A percentile compares a stretch with the other conserved stretches of the same genome.
phyloP scores from a whole-genome alignment of 2,113 vertebrate species.

The Odobenus rosmarus region DNA sequence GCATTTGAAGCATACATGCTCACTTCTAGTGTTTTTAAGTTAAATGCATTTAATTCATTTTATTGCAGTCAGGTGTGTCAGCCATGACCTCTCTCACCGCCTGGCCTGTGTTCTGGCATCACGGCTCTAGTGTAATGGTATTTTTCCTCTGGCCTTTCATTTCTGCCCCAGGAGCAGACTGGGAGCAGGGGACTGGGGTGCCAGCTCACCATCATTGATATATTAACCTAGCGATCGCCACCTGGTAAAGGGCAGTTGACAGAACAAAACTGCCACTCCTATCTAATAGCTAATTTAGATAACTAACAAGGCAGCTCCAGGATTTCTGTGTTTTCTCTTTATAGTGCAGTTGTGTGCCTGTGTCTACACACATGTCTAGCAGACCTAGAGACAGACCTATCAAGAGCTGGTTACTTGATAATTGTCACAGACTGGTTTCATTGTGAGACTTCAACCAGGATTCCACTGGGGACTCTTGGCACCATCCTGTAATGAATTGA shows the following conservation, averaged over 20 bases:
- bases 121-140: not conserved
- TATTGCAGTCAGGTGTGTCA: not conserved
- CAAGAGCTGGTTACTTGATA: not conserved
- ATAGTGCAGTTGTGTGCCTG: not conserved
- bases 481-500: not conserved
- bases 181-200: not conserved
- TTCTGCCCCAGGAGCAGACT: not conserved
- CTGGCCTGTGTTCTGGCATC: not conserved
- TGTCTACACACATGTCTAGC: not conserved
- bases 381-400: not conserved
- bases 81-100: not conserved
- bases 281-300: not conserved
- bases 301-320: not conserved
- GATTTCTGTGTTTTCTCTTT: not conserved
- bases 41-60: not conserved
- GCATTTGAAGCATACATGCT: not conserved
- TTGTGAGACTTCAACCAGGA: not conserved
- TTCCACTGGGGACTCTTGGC: not conserved
- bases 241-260: not conserved
- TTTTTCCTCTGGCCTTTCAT: not conserved
- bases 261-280: not conserved
- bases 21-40: not conserved
- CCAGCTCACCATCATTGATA: not conserved
- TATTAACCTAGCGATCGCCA: not conserved
- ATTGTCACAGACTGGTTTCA: not conserved